Evolutionary conservation across 2,888 invertebrate genomes (phyloP), one percentile per base, ranked within the genome.

Genomic region (Nemotelus pantherinus): DNA sequence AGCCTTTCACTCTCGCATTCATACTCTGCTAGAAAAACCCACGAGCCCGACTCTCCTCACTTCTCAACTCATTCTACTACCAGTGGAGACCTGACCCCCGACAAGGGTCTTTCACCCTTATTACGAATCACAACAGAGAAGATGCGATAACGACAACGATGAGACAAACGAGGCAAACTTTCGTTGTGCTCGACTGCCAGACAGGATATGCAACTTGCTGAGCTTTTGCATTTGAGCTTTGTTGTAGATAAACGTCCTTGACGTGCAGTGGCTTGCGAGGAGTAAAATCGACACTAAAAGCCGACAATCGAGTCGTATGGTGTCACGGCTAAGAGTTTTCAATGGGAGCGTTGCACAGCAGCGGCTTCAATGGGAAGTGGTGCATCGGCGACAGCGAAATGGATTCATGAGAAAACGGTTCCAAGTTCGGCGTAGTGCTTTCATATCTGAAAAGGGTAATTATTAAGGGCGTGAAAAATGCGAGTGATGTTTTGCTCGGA

Each of bases 221-320:
- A 50, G 50, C 63, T 75, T 47, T 45, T 47, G 74, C 4, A 0
- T 60, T 44, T 7, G 47, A 47, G 72, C 48, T 48, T 48, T 10
- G 9, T 6, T 72, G 72, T 53, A 72, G 63, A 63, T 63, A 50
- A 74, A 74, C 74, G 74, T 74, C 74, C 74, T 74, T 74, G 74
- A 63, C 63, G 60, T 25, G 60, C 63, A 63, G 53, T 55, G 41
- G 48, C 10, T 6, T 25, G 6, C 3, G 60, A 60, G 7, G 25
- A n/a, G 41, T 41, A 41, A 43, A 3, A 7, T 39, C 7, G 60
- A 39, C 39, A 7, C 25, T 41, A 39, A 60, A 43, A 41, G 60
- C 7, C 41, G 60, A 39, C 7, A 25, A 57, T 10, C 57, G 25
- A 57, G 41, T 60, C 41, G 39, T 60, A 41, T 60, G 60, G 41